A percentile compares a stretch with the other conserved stretches of the same genome.
Conservation (phyloP, 2,888 invertebrate species). For the Nebria salina region DNA sequence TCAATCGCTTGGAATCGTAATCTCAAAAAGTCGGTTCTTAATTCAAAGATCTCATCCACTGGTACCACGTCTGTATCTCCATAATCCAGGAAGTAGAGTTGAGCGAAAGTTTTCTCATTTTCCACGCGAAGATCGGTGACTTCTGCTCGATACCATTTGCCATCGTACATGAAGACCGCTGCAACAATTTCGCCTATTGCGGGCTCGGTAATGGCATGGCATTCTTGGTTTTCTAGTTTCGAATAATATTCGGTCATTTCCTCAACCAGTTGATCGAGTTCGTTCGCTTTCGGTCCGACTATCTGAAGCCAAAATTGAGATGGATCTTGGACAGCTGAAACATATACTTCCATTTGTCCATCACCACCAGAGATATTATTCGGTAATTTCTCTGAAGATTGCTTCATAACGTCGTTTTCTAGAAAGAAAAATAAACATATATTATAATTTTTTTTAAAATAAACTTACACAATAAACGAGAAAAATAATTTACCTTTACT, state of each 20-base stretch:
- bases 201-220: conserved; percentile 66
- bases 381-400: conserved; percentile 50
- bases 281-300: conserved; percentile 74
- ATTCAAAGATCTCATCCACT: conserved; percentile 73
- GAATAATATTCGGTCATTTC: conserved; percentile 86
- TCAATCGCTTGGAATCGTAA: conserved; percentile 87
- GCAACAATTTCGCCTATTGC: conserved; percentile 85
- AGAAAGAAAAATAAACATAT: not conserved
- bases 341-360: conserved; percentile 82
- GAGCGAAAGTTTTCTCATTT: conserved; percentile 70
- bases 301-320: conserved; percentile 88
- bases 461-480: too few species aligned
- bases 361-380: conserved; percentile 57
- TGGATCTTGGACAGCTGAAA: conserved; percentile 85
- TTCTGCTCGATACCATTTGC: conserved; percentile 77
- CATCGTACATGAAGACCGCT: conserved; percentile 82
- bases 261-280: conserved; percentile 81
- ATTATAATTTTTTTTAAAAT: not conserved
- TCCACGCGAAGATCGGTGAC: conserved; percentile 73
- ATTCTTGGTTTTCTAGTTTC: conserved; percentile 69
- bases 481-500: conserved; percentile 17
- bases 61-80: conserved; percentile 81
- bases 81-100: conserved; percentile 87
- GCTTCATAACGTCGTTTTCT: conserved; percentile 6
- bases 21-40: conserved; percentile 78